These are phyloP conservation scores for Morpho deidamia DNA, from an alignment of 2,888 invertebrate species.

Conservation along the genomic window DNA sequence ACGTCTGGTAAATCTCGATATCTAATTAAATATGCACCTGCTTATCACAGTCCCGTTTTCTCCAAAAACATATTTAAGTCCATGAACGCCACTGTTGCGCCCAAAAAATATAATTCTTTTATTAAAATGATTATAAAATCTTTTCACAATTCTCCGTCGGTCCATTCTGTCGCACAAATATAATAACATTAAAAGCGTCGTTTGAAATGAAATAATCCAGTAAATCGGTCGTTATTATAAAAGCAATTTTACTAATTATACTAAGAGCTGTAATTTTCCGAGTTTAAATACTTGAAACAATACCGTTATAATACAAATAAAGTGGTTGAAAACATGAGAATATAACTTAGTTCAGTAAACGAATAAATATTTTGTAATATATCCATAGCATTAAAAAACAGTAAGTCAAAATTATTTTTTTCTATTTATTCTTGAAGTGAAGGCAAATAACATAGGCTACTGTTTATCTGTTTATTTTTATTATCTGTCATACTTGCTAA, in stretches of 20 bases:
- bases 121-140: neutral
- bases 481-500: too few relatives aligned
- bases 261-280: slow-evolving; percentile 28
- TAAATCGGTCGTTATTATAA: neutral
- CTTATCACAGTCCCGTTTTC: slow-evolving; percentile 63
- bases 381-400: too few relatives aligned
- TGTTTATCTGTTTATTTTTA: too few relatives aligned
- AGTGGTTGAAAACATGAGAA: too few relatives aligned
- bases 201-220: neutral
- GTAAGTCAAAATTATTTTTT: too few relatives aligned
- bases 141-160: neutral
- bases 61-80: slow-evolving; percentile 75
- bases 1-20: too few relatives aligned
- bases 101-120: slow-evolving; percentile 43
- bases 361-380: too few relatives aligned
- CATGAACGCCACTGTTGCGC: slow-evolving; percentile 65
- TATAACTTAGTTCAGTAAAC: too few relatives aligned
- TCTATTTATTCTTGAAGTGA: too few relatives aligned
- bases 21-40: slow-evolving; percentile 52
- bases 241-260: slow-evolving; percentile 28
- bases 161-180: neutral
- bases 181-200: too few relatives aligned
- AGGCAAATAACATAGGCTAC: too few relatives aligned
- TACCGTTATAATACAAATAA: neutral
- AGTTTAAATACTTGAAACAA: neutral